A percentile compares a stretch with the other conserved stretches of the same genome.
These are phyloP conservation scores for Rallus limicola DNA, from an alignment of 2,113 vertebrate genomes.

Conservation along the genomic window DNA sequence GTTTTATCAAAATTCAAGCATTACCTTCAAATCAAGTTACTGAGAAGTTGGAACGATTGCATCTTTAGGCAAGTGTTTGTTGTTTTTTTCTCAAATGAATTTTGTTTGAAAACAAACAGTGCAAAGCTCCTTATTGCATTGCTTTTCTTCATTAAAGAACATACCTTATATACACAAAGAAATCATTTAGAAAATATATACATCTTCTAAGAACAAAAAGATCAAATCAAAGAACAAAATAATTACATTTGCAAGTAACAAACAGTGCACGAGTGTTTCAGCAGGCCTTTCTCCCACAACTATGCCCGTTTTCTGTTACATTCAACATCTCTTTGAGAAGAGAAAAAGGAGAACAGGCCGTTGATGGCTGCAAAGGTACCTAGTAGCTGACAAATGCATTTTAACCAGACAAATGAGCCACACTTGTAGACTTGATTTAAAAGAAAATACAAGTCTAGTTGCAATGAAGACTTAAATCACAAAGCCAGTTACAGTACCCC, in stretches of 20 bases:
- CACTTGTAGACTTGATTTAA: not conserved
- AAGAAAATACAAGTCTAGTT: not conserved
- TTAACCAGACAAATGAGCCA: not conserved
- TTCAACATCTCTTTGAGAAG: constrained; percentile 6
- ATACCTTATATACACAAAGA: constrained; percentile 59
- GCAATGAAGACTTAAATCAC: not conserved
- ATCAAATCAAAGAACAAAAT: constrained; percentile 13
- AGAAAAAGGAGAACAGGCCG: constrained; percentile 25
- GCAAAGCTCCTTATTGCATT: constrained; percentile 58
- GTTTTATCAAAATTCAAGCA: constrained; percentile 7
- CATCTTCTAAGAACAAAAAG: constrained; percentile 47
- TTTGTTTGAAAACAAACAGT: constrained; percentile 27
- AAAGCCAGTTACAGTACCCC: constrained; percentile 37
- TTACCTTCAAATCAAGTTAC: constrained; percentile 18
- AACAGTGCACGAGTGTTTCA: constrained; percentile 33
- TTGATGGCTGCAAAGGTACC: not conserved
- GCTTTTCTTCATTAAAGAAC: constrained; percentile 53
- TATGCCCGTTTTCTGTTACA: constrained; percentile 30
- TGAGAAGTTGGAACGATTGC: constrained; percentile 30
- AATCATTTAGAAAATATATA: constrained; percentile 73
- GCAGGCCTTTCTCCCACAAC: constrained; percentile 25
- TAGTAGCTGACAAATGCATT: not conserved
- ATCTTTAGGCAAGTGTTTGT: not conserved
- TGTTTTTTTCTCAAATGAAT: not conserved
- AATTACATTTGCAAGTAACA: not conserved